Evolutionary conservation across 2,888 invertebrate species (phyloP), one percentile per base, ranked within the genome.

Genomic region (Gerosis bhagava): DNA sequence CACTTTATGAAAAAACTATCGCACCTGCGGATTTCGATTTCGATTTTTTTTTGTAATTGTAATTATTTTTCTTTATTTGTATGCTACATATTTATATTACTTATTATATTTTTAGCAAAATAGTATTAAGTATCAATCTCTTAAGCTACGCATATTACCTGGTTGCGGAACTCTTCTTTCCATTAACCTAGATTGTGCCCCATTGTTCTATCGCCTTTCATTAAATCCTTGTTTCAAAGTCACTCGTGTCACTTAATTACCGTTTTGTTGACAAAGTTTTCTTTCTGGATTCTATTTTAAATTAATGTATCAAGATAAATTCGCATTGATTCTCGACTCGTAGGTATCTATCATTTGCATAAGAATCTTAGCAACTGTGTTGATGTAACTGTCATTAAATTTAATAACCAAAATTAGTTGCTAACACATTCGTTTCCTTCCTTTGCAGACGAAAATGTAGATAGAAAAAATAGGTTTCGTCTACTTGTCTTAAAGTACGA

Each of bases 361-460:
- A 39, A 39, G 39, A 7, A 39, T 19, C 10, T 13, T 26, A 67
- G 72, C 70, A 74, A 77, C 77, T 81, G 74, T 73, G 71, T 73
- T 74, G 74, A 69, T 69, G 70, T 60, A n/a, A n/a, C n/a, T 69
- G 39, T 46, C 46, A 46, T 39, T 21, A 24, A 15, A 11, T 16
- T 24, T 21, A 13, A 25, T 39, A 32, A 21, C 25, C 17, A 46
- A 13, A 25, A 24, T 10, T 36, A 55, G 49, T 53, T 60, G 63
- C 68, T 75, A 75, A 76, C 60, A 54, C 62, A 60, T 64, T 56
- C 50, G 60, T 76, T 76, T 81, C 63, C 77, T 77, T 82, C 67
- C 75, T 80, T 86, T 86, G 47, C 87, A 87, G 87, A 80, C 74
- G 67, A 87, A 84, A 83, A 87, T 87, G 87, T 87, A 86, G 86